phyloP scores from a whole-genome alignment of 1,140 invertebrate species.

The Drosophila subobscura region DNA sequence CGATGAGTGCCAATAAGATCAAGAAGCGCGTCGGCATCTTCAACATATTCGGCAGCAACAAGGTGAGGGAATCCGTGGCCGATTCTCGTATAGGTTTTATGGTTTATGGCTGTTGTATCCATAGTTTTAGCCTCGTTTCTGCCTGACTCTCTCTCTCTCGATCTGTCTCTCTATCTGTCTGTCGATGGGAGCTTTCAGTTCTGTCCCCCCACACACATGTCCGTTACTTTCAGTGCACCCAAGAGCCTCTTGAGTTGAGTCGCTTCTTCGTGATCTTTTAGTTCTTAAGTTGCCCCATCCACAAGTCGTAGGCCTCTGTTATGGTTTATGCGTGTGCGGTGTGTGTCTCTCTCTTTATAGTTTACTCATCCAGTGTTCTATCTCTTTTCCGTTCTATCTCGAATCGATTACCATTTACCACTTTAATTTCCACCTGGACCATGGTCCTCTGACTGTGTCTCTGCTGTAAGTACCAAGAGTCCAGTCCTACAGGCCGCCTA shows the following conservation, averaged over 20 bases:
- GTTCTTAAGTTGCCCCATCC: conserved; percentile 56
- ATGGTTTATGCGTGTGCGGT: conserved; percentile 40
- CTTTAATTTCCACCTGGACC: conserved; percentile 58
- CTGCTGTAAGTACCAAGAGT: conserved; percentile 78
- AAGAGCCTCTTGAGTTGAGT: conserved; percentile 52
- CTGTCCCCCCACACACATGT: conserved; percentile 8
- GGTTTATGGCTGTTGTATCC: conserved; percentile 5
- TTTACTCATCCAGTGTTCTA: conserved; percentile 72
- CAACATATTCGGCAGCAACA: conserved; percentile 95
- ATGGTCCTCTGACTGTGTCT: conserved; percentile 44
- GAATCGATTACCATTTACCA: conserved; percentile 49
- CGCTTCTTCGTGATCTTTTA: conserved; percentile 47
- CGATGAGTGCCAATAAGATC: conserved; percentile 92
- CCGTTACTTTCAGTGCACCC: conserved; percentile 42
- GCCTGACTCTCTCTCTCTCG: conserved; percentile 15
- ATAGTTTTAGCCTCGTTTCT: conserved; percentile 20
- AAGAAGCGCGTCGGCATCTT: conserved; percentile 95
- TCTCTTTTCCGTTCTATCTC: conserved; percentile 51
- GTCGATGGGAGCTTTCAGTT: conserved; percentile 36
- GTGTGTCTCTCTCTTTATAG: conserved; percentile 23
- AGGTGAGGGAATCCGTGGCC: conserved; percentile 87
- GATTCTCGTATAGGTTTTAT: conserved; percentile 28
- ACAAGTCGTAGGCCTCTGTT: conserved; percentile 59
- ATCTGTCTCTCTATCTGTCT: conserved; percentile 9
- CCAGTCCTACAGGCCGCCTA: conserved; percentile 15